Conservation (phyloP, 2,797 vertebrate species). For the Tachyglossus aculeatus region DNA sequence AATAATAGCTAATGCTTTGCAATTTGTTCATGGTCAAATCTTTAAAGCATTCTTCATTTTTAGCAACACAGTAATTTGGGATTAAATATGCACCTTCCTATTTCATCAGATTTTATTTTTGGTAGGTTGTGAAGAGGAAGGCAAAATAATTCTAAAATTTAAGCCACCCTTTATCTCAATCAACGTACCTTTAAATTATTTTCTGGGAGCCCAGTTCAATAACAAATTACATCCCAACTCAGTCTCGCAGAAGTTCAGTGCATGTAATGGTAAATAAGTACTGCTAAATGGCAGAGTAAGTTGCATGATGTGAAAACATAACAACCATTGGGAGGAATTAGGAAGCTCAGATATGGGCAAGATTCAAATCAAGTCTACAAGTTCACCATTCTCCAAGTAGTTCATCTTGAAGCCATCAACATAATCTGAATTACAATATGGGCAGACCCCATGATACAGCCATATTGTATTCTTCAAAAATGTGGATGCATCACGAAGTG, state of each 20-base stretch:
- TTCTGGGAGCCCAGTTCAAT: slow-evolving; percentile 54
- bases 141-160: slow-evolving; percentile 35
- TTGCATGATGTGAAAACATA: not conserved
- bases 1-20: slow-evolving; percentile 68
- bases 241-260: slow-evolving; percentile 36
- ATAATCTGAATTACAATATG: no score
- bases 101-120: slow-evolving; percentile 60
- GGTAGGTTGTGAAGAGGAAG: slow-evolving; percentile 30
- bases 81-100: slow-evolving; percentile 56
- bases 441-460: no score
- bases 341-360: no score
- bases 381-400: no score
- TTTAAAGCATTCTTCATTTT: slow-evolving; percentile 64
- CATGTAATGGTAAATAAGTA: slow-evolving; percentile 53
- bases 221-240: slow-evolving; percentile 60
- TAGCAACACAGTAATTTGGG: slow-evolving; percentile 58
- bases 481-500: no score
- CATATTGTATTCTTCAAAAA: no score
- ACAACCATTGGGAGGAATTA: slow-evolving; percentile 52
- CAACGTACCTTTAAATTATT: slow-evolving; percentile 44
- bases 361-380: no score
- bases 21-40: slow-evolving; percentile 61
- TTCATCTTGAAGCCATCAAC: no score
- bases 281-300: slow-evolving; percentile 11
- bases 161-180: slow-evolving; percentile 64